Conservation (phyloP, 2,797 vertebrate species). For the Dipus sagitta region DNA sequence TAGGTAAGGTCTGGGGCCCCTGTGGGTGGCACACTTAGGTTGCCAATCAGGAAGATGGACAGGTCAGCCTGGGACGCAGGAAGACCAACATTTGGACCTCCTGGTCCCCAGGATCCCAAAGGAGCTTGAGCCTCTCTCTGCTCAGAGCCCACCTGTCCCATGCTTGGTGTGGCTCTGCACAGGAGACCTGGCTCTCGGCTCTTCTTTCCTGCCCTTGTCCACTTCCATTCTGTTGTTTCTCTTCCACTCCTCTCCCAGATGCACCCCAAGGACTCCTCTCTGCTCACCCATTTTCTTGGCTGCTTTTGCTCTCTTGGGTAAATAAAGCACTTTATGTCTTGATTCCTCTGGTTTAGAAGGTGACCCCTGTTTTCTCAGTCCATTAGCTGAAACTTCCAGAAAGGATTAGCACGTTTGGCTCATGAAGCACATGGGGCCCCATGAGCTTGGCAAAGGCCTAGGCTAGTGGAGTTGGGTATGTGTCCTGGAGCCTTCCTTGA, state of each 20-base stretch:
- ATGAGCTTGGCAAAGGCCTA: constrained; percentile 33
- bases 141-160: background rate
- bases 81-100: background rate
- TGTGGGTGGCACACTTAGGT: background rate
- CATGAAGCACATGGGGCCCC: constrained; percentile 48
- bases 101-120: background rate
- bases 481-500: background rate
- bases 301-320: constrained; percentile 65
- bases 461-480: background rate
- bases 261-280: constrained; percentile 53
- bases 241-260: background rate
- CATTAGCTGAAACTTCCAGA: constrained; percentile 60
- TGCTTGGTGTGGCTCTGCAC: background rate
- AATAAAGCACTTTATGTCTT: constrained; percentile 52
- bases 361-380: constrained; percentile 57
- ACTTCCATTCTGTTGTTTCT: constrained; percentile 29
- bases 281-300: constrained; percentile 69
- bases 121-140: background rate
- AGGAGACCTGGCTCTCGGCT: background rate
- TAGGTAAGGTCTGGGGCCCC: constrained; percentile 79
- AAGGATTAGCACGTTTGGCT: constrained; percentile 41
- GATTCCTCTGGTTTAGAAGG: constrained; percentile 25
- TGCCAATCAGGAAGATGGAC: background rate
- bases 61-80: background rate
- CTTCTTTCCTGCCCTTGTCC: constrained; percentile 15